Evolutionary conservation across 2,888 invertebrate genomes (phyloP).

Genomic region (Pomacea canaliculata): DNA sequence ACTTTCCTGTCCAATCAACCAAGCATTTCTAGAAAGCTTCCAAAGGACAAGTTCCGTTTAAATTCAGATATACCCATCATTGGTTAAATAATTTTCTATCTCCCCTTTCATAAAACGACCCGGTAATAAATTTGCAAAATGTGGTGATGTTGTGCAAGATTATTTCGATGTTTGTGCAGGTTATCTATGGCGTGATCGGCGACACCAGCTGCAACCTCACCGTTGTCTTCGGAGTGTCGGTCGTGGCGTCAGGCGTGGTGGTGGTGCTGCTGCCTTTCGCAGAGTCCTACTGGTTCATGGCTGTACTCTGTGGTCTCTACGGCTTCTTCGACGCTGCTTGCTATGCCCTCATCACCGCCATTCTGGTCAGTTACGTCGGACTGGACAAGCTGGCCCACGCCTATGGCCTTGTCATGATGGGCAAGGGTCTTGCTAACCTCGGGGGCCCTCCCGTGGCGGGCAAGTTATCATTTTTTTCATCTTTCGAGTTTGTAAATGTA

Average conservation of each 20-base stretch:
- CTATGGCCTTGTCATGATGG: conserved; percentile 87
- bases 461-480: no score
- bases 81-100: no score
- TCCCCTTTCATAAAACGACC: no score
- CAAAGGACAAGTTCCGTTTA: no score
- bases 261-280: conserved; percentile 58
- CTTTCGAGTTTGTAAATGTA: no score
- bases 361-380: conserved; percentile 90
- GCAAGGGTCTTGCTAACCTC: conserved; percentile 90
- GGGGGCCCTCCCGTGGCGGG: conserved; percentile 92
- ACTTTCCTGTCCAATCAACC: no score
- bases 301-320: conserved; percentile 72
- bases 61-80: no score
- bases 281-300: conserved; percentile 47
- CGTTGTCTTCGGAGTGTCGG: conserved; percentile 84
- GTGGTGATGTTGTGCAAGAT: no score
- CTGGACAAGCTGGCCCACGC: conserved; percentile 91
- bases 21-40: no score
- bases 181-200: conserved; percentile 86
- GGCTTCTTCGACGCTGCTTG: conserved; percentile 92
- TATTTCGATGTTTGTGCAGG: conserved; percentile 9
- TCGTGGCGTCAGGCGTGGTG: conserved; percentile 72
- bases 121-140: no score
- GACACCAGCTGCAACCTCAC: conserved; percentile 86
- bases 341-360: conserved; percentile 87